Evolutionary conservation across 1,140 invertebrate genomes (phyloP).

Genomic region (Neoseiulus cucumeris): DNA sequence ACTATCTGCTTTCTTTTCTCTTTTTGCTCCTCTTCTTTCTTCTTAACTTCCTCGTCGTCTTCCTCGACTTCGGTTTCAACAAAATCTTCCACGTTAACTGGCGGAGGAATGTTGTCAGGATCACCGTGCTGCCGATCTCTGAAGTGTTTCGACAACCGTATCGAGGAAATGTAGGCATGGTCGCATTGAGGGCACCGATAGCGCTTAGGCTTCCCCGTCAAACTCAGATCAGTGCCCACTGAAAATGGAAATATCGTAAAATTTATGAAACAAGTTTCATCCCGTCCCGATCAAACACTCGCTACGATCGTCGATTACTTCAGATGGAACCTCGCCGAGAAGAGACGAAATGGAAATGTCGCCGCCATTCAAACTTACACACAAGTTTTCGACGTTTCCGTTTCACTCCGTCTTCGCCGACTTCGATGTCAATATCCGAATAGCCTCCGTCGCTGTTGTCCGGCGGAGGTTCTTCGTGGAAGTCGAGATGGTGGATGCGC

Average conservation of each 20-base stretch:
- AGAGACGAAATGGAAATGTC: background rate
- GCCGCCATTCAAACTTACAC: background rate
- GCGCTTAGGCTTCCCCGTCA: background rate
- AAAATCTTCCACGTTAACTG: background rate
- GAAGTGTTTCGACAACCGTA: background rate
- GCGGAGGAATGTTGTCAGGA: background rate
- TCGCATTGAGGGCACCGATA: conserved; percentile 6
- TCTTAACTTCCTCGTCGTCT: background rate
- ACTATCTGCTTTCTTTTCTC: background rate
- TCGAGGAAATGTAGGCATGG: background rate
- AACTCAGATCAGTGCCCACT: conserved; percentile 21
- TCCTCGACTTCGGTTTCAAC: background rate
- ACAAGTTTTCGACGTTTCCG: conserved; percentile 19
- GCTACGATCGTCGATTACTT: too few relatives aligned
- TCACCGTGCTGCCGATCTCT: background rate
- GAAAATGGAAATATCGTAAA: conserved; percentile 6
- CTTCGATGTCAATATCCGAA: conserved; percentile 37
- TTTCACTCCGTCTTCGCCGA: conserved; percentile 30
- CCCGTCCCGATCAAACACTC: too few relatives aligned
- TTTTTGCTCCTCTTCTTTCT: background rate
- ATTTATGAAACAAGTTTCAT: too few relatives aligned
- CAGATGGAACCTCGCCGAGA: too few relatives aligned
- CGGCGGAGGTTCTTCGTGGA: conserved; percentile 34
- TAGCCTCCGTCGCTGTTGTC: conserved; percentile 45
- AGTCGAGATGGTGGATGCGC: conserved; percentile 39